Percentiles rank a stretch among this genome's conserved stretches.
Evolutionary conservation across 2,113 vertebrate species (phyloP).

Genomic region (Cottus gobio): DNA sequence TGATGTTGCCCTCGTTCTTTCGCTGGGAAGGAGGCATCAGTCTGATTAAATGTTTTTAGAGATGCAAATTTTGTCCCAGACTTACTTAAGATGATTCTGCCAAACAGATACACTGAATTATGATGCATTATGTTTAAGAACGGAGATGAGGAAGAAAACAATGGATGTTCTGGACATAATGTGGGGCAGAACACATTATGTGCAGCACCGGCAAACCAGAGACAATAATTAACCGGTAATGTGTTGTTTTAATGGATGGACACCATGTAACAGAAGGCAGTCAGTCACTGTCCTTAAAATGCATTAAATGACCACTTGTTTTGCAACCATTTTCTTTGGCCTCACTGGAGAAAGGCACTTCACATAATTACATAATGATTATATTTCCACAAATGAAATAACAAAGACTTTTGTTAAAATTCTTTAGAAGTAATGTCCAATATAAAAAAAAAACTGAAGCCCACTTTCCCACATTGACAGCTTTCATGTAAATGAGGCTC

Average conservation of each 20-base stretch:
- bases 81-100: background rate
- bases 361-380: background rate
- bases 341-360: background rate
- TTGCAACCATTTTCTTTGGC: background rate
- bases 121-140: background rate
- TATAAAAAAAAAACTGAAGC: background rate
- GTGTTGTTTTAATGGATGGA: background rate
- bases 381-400: background rate
- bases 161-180: background rate
- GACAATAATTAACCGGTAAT: background rate
- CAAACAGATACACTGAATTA: background rate
- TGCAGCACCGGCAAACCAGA: background rate
- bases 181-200: background rate
- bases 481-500: background rate
- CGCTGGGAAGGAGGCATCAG: background rate
- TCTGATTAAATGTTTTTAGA: background rate
- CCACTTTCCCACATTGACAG: background rate
- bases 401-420: background rate
- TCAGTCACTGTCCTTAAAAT: background rate
- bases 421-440: background rate
- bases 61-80: background rate
- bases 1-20: slow-evolving; percentile 4
- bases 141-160: background rate
- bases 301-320: background rate
- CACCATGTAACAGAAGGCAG: background rate